Base-by-base conservation (phyloP, 2,797 vertebrate genomes). In the Dromococcyx pavoninus region DNA sequence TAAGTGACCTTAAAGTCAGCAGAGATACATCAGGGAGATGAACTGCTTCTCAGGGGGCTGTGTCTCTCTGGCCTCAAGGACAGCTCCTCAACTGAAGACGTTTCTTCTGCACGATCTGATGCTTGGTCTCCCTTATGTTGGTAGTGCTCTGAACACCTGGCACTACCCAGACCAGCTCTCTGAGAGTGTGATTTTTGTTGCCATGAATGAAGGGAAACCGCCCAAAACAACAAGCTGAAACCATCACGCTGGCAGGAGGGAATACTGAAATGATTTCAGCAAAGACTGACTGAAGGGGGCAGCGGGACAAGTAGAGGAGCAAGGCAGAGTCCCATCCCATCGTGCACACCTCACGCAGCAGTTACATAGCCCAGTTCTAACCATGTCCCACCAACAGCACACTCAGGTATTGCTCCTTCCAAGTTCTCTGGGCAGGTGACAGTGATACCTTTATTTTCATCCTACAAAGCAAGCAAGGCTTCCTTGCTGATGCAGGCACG, bases 341-440 rank as follows among this genome's bases (percentile, higher is more conserved):
- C 6, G 1, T 9, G 24, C 7, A 5, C 4, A 22, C 57, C 56
- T 25, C 7, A 8, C 1, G 3, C 39, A 57, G 67, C 50, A 24
- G 43, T 13, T 46, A 13, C 15, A 0, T 8, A n/a, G n/a, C n/a
- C n/a, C n/a, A n/a, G 28, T 60, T 61, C 30, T 58, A 22, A 28
- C 37, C 41, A 46, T 9, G 4, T 74, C 61, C 16, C 17, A 32
- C 12, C 1, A 3, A 9, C n/a, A 43, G 28, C 39, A 48, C 10
- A 5, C 22, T 62, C 58, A 22, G 44, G 33, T 72, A 21, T 19
- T 44, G 28, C 41, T 62, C 48, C 19, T 61, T 56, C 56, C 41
- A 44, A 86, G 35, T 41, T 44, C 21, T 56, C 48, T 0, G 1
- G 22, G 18, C 15, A 54, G 60, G 18, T 15, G 22, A 54, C 9